Evolutionary conservation across 1,140 invertebrate genomes (phyloP), one percentile per base, ranked within the genome.

Genomic region (Goniozus legneri): DNA sequence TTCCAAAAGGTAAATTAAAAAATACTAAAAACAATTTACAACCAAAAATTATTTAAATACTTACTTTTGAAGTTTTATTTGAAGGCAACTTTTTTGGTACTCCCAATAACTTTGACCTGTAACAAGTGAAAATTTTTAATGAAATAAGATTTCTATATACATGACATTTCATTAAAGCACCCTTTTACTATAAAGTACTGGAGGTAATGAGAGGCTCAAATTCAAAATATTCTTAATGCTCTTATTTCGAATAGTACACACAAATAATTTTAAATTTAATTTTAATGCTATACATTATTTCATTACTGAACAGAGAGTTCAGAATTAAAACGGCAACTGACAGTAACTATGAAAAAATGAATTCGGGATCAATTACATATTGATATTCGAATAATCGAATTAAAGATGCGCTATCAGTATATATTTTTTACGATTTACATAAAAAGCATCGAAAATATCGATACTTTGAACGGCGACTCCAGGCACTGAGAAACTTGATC

Each of bases 151-250:
- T 52, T 47, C 12, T 18, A 7, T 1, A 14, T 0, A 13, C 6
- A 6, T 31, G 3, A 37, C 35, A 41, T 50, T 35, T 22, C 42
- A 44, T 44, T 33, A 15, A 31, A 50, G 49, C 39, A 50, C 31
- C 41, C 50, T 43, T 32, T 37, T 50, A 51, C 22, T 38, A 53
- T 52, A 30, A 63, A 54, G 47, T 58, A 18, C 54, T 52, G 60
- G 64, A 62, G 62, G 62, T 66, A 64, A 66, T 62, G 65, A 65
- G 64, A 66, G 65, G 57, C 49, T 50, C 35, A 52, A 52, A 51
- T 56, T 60, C 13, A 50, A 50, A 38, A 24, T 47, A 55, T 35
- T 38, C 27, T 45, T 14, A n/a, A n/a, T n/a, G n/a, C n/a, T n/a
- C n/a, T n/a, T n/a, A n/a, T n/a, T n/a, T n/a, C n/a, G n/a, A n/a